phyloP scores from a whole-genome alignment of 2,888 invertebrate genomes.

The Eupithecia insigniata region DNA sequence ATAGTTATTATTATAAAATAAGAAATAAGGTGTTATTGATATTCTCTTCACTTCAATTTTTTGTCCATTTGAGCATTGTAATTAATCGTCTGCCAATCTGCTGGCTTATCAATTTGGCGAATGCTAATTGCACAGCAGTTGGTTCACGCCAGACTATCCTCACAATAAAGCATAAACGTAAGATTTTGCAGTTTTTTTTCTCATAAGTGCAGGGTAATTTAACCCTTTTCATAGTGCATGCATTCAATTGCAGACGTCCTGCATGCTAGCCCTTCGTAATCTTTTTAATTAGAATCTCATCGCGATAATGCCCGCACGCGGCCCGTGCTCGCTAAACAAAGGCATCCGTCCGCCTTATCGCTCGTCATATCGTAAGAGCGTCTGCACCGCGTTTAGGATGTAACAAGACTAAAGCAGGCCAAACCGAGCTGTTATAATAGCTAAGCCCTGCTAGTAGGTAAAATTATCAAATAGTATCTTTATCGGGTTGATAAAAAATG shows the following conservation, averaged over 20 bases:
- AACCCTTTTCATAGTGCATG: conserved; percentile 12
- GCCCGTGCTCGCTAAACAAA: conserved; percentile 64
- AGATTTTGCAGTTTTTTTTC: background rate
- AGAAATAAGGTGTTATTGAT: too few relatives aligned
- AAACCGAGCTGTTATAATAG: background rate
- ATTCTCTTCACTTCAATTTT: too few relatives aligned
- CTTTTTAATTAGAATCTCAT: conserved; percentile 66
- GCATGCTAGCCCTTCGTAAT: conserved; percentile 28
- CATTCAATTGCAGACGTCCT: conserved; percentile 34
- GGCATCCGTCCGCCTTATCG: conserved; percentile 61
- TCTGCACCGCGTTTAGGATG: conserved; percentile 56
- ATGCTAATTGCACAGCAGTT: background rate
- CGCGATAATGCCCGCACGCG: conserved; percentile 71
- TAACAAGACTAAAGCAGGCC: conserved; percentile 2
- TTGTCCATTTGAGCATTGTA: too few relatives aligned
- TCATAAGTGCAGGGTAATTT: background rate
- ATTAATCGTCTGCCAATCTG: conserved; percentile 3
- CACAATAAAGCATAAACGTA: background rate
- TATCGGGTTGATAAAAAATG: too few relatives aligned
- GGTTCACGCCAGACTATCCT: background rate
- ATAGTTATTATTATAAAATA: too few relatives aligned
- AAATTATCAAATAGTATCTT: background rate
- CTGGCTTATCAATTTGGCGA: background rate
- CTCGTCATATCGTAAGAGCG: conserved; percentile 62
- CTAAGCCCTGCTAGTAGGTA: background rate